phyloP scores from a whole-genome alignment of 2,113 vertebrate genomes.

The Mormyrus lacerda region DNA sequence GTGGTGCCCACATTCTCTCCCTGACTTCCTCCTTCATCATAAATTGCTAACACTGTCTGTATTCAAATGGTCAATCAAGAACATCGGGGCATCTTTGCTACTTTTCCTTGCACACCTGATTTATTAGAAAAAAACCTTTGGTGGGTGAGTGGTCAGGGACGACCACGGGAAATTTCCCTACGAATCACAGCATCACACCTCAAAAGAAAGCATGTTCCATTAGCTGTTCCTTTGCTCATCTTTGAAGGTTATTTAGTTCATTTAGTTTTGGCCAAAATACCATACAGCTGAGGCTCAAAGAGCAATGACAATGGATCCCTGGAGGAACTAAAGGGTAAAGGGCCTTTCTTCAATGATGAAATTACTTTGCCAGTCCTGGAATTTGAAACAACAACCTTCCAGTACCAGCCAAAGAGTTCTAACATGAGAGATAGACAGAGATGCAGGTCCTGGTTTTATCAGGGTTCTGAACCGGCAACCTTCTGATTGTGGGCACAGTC shows the following conservation, averaged over 20 bases:
- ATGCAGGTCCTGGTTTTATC: not conserved
- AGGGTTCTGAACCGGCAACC: not conserved
- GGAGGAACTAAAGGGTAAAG: not conserved
- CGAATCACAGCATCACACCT: not conserved
- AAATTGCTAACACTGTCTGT: not conserved
- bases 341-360: not conserved
- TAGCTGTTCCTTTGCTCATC: not conserved
- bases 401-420: not conserved
- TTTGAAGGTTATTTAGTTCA: not conserved
- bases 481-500: not conserved
- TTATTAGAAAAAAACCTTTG: not conserved
- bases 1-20: too few relatives aligned
- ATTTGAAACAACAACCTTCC: not conserved
- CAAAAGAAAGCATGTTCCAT: not conserved
- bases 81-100: not conserved
- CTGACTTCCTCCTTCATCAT: not conserved
- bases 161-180: not conserved
- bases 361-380: not conserved
- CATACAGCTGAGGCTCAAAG: not conserved
- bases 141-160: not conserved
- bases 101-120: not conserved
- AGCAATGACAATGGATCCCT: not conserved
- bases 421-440: not conserved
- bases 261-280: not conserved
- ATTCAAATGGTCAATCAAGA: not conserved